Evolutionary conservation across 2,113 vertebrate species (phyloP).

Genomic region (Mirounga angustirostris): DNA sequence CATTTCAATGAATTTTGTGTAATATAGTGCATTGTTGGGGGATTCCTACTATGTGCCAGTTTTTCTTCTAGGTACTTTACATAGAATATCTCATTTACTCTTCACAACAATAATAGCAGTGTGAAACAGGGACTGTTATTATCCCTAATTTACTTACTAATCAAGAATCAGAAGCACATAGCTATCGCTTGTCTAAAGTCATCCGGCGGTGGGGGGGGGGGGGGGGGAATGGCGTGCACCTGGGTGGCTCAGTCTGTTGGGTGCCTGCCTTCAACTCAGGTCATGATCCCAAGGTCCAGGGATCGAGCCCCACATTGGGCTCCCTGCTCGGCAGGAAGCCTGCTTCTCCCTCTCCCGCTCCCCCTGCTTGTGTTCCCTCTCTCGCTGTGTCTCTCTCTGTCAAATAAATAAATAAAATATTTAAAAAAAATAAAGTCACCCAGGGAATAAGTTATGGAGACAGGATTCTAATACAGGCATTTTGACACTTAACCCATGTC

Average conservation of each 20-base stretch:
- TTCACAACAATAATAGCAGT: background rate
- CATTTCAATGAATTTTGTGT: background rate
- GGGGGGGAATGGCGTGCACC: too few relatives aligned
- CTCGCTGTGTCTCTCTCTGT: too few relatives aligned
- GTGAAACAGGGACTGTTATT: background rate
- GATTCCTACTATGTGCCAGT: background rate
- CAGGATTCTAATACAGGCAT: background rate
- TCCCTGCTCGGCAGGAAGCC: too few relatives aligned
- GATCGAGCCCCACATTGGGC: too few relatives aligned
- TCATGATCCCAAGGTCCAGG: too few relatives aligned
- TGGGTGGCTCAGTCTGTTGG: too few relatives aligned
- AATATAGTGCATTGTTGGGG: background rate
- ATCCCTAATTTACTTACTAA: background rate
- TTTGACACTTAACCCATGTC: background rate
- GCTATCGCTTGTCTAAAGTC: background rate
- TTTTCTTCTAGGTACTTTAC: background rate
- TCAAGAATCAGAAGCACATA: background rate
- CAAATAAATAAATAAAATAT: too few relatives aligned
- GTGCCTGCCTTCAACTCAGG: too few relatives aligned
- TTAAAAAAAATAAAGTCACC: background rate
- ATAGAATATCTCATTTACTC: background rate
- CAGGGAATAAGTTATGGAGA: background rate
- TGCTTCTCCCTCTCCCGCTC: too few relatives aligned
- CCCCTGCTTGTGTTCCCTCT: too few relatives aligned
- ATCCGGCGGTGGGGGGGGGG: too few relatives aligned